Evolutionary conservation across 1,140 invertebrate genomes (phyloP).

Genomic region (Portunus trituberculatus): DNA sequence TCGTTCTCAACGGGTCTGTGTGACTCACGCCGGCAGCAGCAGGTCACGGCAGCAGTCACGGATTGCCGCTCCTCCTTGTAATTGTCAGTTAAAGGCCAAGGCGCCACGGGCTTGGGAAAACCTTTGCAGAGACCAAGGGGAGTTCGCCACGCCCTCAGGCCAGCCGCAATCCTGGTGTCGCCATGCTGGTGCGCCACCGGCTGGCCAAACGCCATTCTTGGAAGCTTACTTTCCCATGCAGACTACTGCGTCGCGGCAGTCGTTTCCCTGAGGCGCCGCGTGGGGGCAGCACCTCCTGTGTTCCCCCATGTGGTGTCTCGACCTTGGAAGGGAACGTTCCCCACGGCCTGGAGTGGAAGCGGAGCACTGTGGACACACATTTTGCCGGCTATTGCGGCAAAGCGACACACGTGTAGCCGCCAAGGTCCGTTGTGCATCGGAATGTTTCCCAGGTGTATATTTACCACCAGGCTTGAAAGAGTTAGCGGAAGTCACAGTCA

Average conservation of each 20-base stretch:
- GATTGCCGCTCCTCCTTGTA: too few relatives aligned
- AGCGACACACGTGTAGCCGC: too few relatives aligned
- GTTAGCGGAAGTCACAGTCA: slow-evolving; percentile 32
- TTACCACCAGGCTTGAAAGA: too few relatives aligned
- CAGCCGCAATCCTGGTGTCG: not conserved
- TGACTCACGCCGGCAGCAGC: too few relatives aligned
- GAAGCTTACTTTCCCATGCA: slow-evolving; percentile 69
- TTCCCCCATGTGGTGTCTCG: slow-evolving; percentile 31
- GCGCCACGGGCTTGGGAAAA: not conserved
- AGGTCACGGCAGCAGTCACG: too few relatives aligned
- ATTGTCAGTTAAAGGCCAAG: not conserved
- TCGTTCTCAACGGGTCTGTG: too few relatives aligned
- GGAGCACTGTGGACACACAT: too few relatives aligned
- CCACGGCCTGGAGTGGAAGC: too few relatives aligned
- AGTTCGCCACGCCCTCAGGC: not conserved
- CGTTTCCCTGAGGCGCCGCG: slow-evolving; percentile 58
- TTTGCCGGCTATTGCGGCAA: too few relatives aligned
- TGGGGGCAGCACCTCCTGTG: slow-evolving; percentile 68
- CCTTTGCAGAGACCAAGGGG: not conserved
- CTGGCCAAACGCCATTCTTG: slow-evolving; percentile 52
- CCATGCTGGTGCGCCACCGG: not conserved
- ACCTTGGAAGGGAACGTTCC: not conserved
- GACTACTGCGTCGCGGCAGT: slow-evolving; percentile 63
- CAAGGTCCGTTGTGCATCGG: too few relatives aligned
- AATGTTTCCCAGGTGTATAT: too few relatives aligned